Percentiles rank a stretch among this genome's conserved stretches.
These are phyloP conservation scores for Hesperia comma DNA, from an alignment of 2,888 invertebrate species.

Conservation along the genomic window DNA sequence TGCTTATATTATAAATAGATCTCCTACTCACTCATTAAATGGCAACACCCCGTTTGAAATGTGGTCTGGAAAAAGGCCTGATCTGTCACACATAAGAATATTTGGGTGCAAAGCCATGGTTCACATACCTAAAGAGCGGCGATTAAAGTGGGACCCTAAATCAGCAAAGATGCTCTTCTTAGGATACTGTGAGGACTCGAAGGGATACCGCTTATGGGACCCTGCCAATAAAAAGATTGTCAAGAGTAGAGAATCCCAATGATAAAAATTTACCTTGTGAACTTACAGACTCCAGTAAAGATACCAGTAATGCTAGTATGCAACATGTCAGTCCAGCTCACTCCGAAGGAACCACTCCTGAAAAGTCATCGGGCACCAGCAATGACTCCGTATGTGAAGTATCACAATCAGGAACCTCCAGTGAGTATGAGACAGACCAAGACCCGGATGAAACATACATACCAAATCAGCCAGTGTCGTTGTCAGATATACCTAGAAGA, in stretches of 20 bases:
- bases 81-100: conserved; percentile 48
- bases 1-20: conserved; percentile 40
- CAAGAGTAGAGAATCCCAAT: conserved; percentile 1
- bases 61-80: conserved; percentile 52
- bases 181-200: conserved; percentile 20
- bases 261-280: conserved; percentile 1
- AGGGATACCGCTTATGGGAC: conserved; percentile 14
- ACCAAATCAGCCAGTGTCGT: background rate
- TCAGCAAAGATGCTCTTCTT: conserved; percentile 18
- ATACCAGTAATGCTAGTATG: background rate
- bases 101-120: conserved; percentile 56
- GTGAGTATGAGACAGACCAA: conserved; percentile 22
- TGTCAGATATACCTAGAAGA: background rate
- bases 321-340: background rate
- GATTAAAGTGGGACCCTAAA: conserved; percentile 18
- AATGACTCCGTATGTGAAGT: background rate
- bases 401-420: background rate
- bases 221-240: conserved; percentile 1
- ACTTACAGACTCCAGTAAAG: background rate
- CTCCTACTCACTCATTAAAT: conserved; percentile 24
- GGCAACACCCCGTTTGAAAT: conserved; percentile 45
- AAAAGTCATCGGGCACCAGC: background rate
- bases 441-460: conserved; percentile 12
- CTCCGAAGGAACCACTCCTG: background rate
- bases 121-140: conserved; percentile 38